Conservation (phyloP, 1,140 invertebrate genomes). For the Leptinotarsa defecta region DNA sequence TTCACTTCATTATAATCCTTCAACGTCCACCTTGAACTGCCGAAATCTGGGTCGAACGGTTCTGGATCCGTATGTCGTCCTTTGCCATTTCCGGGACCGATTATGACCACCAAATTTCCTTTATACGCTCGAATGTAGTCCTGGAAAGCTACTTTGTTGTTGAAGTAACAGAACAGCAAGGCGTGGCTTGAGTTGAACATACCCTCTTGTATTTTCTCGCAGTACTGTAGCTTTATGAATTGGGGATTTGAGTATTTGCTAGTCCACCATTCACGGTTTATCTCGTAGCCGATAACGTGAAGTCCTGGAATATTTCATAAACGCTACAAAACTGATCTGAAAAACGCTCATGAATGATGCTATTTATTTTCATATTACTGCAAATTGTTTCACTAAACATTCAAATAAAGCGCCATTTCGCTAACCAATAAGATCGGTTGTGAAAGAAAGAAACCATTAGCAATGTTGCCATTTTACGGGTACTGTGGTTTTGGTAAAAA, state of each 20-base stretch:
- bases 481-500: too few species aligned
- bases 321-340: not conserved
- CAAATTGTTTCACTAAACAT: too few species aligned
- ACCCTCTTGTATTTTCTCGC: constrained; percentile 46
- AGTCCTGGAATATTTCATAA: constrained; percentile 51
- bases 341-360: too few species aligned
- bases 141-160: constrained; percentile 67
- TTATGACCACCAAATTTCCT: constrained; percentile 68
- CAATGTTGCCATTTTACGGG: too few species aligned
- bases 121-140: constrained; percentile 67
- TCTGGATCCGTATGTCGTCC: constrained; percentile 70
- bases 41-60: constrained; percentile 64
- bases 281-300: constrained; percentile 61
- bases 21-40: constrained; percentile 50
- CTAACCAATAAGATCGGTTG: too few species aligned
- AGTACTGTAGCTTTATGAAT: constrained; percentile 60
- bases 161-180: constrained; percentile 78
- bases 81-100: constrained; percentile 68
- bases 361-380: too few species aligned
- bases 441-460: too few species aligned
- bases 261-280: constrained; percentile 66
- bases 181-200: constrained; percentile 59
- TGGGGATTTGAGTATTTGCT: constrained; percentile 63
- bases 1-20: constrained; percentile 51
- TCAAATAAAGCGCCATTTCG: too few species aligned